Evolutionary conservation across 1,140 invertebrate genomes (phyloP).

Genomic region (Achatina immaculata): DNA sequence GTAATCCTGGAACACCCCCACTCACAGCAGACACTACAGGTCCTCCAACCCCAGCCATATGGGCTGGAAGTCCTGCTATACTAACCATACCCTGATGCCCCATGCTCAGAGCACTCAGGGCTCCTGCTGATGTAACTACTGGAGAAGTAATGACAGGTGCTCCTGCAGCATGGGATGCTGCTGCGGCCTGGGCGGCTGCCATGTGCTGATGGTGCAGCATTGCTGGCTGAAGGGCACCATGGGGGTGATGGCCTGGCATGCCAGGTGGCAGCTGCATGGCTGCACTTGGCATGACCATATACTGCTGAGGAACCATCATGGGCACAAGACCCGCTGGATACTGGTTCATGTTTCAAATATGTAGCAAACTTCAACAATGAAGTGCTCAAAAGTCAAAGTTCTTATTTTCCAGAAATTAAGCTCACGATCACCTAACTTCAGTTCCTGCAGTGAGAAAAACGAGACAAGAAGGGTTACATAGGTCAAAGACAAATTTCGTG

Average conservation of each 20-base stretch:
- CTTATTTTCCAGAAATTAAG: no score
- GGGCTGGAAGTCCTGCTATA: constrained; percentile 22
- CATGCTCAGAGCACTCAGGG: background rate
- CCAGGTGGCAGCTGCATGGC: constrained; percentile 41
- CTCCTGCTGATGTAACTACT: constrained; percentile 16
- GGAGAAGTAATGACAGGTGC: constrained; percentile 38
- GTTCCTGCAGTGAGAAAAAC: background rate
- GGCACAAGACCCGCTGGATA: constrained; percentile 60
- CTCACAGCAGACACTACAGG: constrained; percentile 26
- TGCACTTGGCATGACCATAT: constrained; percentile 61
- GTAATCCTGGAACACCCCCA: constrained; percentile 19
- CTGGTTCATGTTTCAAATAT: constrained; percentile 52
- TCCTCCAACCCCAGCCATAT: constrained; percentile 6
- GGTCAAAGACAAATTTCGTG: no score
- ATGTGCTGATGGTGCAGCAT: constrained; percentile 25
- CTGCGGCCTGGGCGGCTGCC: constrained; percentile 36
- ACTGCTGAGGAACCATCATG: constrained; percentile 64
- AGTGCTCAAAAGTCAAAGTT: background rate
- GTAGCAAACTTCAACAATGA: background rate
- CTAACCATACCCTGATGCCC: constrained; percentile 22
- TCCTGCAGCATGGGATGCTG: constrained; percentile 42
- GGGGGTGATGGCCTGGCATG: constrained; percentile 42
- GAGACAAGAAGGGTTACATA: no score
- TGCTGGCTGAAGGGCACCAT: constrained; percentile 19
- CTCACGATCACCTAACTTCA: no score